These are phyloP conservation scores for Esperia sulphurella DNA, from an alignment of 2,888 invertebrate genomes.

Conservation along the genomic window DNA sequence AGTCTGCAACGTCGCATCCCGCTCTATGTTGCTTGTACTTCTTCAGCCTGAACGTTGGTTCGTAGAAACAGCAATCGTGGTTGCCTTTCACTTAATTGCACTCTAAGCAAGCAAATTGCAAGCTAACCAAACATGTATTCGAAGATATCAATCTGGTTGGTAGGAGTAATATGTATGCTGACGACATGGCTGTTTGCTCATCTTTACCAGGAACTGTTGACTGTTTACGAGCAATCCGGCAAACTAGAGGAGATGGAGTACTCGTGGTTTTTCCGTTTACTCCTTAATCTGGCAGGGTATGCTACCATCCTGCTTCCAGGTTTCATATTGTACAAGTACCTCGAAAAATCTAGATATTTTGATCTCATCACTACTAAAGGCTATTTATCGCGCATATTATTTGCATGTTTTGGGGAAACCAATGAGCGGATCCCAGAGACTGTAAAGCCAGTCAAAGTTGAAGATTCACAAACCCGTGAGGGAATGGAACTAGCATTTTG, in stretches of 20 bases:
- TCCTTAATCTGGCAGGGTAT: slow-evolving; percentile 92
- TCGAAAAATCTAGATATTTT: slow-evolving; percentile 87
- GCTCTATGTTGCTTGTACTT: too few relatives aligned
- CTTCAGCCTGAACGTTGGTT: too few relatives aligned
- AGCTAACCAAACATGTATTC: slow-evolving; percentile 1
- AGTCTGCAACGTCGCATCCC: too few relatives aligned
- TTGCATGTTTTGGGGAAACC: slow-evolving; percentile 53
- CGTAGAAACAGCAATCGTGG: too few relatives aligned
- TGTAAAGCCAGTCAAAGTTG: slow-evolving; percentile 22
- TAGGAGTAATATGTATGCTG: slow-evolving; percentile 35
- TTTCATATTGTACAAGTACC: slow-evolving; percentile 89
- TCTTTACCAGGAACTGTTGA: slow-evolving; percentile 44
- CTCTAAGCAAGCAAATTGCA: too few relatives aligned
- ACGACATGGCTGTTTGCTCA: slow-evolving; percentile 43
- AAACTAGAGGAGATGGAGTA: slow-evolving; percentile 51
- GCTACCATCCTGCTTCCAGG: slow-evolving; percentile 93
- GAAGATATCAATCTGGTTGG: slow-evolving; percentile 26
- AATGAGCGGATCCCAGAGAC: slow-evolving; percentile 50
- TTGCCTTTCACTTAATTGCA: too few relatives aligned
- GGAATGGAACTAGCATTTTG: slow-evolving; percentile 81
- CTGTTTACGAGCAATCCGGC: slow-evolving; percentile 47
- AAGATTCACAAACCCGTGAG: slow-evolving; percentile 34
- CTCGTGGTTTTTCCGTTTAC: slow-evolving; percentile 84
- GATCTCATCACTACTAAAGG: slow-evolving; percentile 81
- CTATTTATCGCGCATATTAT: slow-evolving; percentile 39